phyloP scores from a whole-genome alignment of 2,888 invertebrate species.

The Lamellibrachia columna region DNA sequence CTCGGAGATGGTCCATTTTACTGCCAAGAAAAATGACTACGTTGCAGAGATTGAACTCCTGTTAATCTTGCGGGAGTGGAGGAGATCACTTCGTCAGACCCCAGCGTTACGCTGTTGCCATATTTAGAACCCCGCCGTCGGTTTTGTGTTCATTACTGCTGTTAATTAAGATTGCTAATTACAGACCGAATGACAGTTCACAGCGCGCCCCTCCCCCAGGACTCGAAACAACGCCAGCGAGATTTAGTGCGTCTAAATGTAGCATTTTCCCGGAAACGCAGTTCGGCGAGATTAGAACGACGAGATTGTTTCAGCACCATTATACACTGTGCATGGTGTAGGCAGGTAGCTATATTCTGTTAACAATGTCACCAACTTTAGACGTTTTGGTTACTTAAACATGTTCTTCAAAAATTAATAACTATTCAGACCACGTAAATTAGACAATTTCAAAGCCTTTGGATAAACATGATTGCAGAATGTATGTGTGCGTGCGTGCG shows the following conservation, averaged over 20 bases:
- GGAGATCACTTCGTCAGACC: background rate
- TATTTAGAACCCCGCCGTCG: background rate
- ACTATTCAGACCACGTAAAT: too few relatives aligned
- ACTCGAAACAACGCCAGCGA: background rate
- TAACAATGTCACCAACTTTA: background rate
- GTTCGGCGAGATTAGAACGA: background rate
- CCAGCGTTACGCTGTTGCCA: background rate
- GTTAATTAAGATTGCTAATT: slow-evolving; percentile 16
- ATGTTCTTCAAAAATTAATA: too few relatives aligned
- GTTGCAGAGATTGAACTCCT: background rate
- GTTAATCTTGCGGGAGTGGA: background rate
- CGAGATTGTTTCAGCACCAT: background rate
- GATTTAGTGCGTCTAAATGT: background rate
- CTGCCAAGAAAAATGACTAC: background rate
- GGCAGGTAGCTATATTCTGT: background rate
- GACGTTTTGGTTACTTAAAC: background rate
- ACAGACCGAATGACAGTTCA: background rate
- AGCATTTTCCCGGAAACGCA: background rate
- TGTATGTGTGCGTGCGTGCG: background rate
- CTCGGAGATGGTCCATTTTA: background rate
- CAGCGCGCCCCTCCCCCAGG: background rate
- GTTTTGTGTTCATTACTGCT: slow-evolving; percentile 16
- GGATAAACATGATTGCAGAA: too few relatives aligned
- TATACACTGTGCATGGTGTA: background rate
- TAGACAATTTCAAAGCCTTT: too few relatives aligned